phyloP scores from a whole-genome alignment of 2,113 vertebrate genomes.

The Recurvirostra avosetta region DNA sequence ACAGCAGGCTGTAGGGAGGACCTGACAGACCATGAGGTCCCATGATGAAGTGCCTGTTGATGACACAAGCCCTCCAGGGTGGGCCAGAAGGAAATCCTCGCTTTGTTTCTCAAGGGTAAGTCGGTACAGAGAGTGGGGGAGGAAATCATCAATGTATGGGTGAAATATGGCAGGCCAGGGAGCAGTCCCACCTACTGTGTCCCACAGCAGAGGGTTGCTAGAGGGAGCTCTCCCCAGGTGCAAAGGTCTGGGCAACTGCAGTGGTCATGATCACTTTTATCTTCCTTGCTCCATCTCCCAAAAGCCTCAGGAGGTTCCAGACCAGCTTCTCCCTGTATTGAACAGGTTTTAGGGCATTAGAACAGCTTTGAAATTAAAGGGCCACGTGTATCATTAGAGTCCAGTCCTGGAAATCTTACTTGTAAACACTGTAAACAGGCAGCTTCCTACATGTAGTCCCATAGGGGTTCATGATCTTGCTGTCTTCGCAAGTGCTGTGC shows the following conservation, averaged over 20 bases:
- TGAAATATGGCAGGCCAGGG: not conserved
- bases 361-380: not conserved
- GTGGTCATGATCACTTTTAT: not conserved
- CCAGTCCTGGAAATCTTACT: not conserved
- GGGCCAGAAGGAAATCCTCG: not conserved
- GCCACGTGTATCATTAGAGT: accelerated
- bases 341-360: not conserved
- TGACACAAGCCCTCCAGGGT: not conserved
- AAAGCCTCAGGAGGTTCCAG: not conserved
- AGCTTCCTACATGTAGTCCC: not conserved
- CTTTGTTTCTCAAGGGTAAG: not conserved
- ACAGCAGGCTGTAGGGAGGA: not conserved
- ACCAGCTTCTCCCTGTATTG: not conserved
- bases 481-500: not conserved
- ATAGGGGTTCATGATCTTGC: not conserved
- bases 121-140: not conserved
- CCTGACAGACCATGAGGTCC: not conserved
- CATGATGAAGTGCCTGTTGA: not conserved
- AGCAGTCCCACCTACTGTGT: not conserved
- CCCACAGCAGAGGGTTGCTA: not conserved
- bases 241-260: not conserved
- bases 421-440: not conserved
- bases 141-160: accelerated
- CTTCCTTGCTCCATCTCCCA: not conserved
- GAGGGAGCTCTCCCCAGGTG: not conserved